Conservation (phyloP, 2,888 invertebrate genomes). For the Mayetiola destructor region DNA sequence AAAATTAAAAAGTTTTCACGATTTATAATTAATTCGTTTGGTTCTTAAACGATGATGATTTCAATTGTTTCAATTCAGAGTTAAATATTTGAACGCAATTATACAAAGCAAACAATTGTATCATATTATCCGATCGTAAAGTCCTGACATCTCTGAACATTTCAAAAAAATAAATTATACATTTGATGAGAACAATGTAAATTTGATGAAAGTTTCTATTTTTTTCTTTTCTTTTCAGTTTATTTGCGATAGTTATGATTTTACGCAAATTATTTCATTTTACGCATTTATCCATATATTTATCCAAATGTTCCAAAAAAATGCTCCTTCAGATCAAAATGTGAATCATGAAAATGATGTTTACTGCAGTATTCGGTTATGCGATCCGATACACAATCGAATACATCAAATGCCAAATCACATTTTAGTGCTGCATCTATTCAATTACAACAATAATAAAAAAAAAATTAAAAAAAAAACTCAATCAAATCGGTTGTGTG, state of each 20-base stretch:
- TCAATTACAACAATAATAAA: not conserved
- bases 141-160: too few species aligned
- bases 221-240: not conserved
- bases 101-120: too few species aligned
- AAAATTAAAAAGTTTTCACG: too few species aligned
- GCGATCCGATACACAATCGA: conserved; percentile 64
- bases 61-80: too few species aligned
- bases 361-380: conserved; percentile 57
- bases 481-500: not conserved
- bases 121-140: too few species aligned
- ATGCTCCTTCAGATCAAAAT: too few species aligned
- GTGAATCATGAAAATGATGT: conserved; percentile 18
- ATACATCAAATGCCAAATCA: conserved; percentile 61
- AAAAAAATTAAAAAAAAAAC: not conserved
- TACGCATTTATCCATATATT: not conserved
- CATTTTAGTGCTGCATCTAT: conserved; percentile 55
- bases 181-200: too few species aligned
- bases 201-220: not conserved
- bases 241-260: not conserved
- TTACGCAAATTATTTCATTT: too few species aligned
- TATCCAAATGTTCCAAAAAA: not conserved
- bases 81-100: too few species aligned
- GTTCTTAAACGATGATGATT: too few species aligned
- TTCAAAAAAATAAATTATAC: too few species aligned
- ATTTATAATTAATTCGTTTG: too few species aligned